Percentiles rank a stretch among this genome's conserved stretches.
phyloP scores from a whole-genome alignment of 2,888 invertebrate genomes.

The Embidobia sp. region DNA sequence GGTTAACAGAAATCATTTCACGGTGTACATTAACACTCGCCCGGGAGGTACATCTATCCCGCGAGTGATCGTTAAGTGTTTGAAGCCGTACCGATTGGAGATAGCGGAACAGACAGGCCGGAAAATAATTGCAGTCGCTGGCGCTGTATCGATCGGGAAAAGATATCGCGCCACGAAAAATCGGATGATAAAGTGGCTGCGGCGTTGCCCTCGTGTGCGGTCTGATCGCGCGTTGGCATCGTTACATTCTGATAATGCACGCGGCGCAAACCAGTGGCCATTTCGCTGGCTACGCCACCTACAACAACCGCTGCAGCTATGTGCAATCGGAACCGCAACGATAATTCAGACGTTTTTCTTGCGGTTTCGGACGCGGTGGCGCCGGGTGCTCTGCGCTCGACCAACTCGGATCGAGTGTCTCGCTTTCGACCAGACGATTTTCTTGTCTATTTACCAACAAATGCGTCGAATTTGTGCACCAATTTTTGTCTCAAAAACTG shows the following conservation, averaged over 20 bases:
- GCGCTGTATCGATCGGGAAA: constrained; percentile 69
- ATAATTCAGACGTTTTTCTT: constrained; percentile 80
- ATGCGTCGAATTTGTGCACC: constrained; percentile 4
- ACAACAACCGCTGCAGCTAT: constrained; percentile 68
- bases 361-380: constrained; percentile 75
- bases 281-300: constrained; percentile 55
- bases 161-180: constrained; percentile 69
- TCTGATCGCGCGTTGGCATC: constrained; percentile 74
- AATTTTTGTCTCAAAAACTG: too few species aligned
- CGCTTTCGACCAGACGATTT: constrained; percentile 28
- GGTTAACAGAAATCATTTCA: too few species aligned
- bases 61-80: constrained; percentile 37
- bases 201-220: constrained; percentile 70
- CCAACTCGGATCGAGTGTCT: constrained; percentile 40
- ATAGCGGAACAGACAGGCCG: constrained; percentile 25
- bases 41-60: constrained; percentile 19
- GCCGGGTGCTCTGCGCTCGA: constrained; percentile 69
- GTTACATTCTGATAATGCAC: constrained; percentile 77
- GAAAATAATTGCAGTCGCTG: constrained; percentile 56
- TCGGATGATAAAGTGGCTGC: constrained; percentile 76
- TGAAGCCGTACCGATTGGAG: constrained; percentile 33
- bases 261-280: constrained; percentile 61
- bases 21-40: constrained; percentile 29
- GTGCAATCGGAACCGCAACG: constrained; percentile 77
- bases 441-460: constrained; percentile 42